Base-by-base conservation (phyloP, 2,797 vertebrate genomes). In the Malacoctenus gilli region DNA sequence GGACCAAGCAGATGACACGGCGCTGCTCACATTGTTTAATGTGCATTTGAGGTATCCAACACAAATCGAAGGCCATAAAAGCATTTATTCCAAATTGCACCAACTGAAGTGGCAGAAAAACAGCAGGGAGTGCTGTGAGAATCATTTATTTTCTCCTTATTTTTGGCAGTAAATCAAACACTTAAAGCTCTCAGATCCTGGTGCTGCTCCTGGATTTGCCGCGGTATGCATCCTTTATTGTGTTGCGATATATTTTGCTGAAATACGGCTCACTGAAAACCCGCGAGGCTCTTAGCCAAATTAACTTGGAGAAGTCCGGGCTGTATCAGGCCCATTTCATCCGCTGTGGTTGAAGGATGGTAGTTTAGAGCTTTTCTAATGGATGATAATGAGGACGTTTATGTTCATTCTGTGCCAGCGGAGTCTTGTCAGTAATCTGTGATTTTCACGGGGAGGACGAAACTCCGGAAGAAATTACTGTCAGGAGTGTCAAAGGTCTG, bases 371-470 rank as follows among this genome's bases (percentile, higher is more conserved):
- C 38, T 39, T 67, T 77, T n/a, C 6, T 68, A 76, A 78, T 70
- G 34, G 57, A 57, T 69, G 59, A 71, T 68, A 75, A 71, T 70
- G 31, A 37, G 32, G 13, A 69, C 65, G 73, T 77, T 74, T 59
- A 58, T 62, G 47, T 25, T 62, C 9, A 59, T 28, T 23, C 31
- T 38, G 36, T 59, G 37, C 55, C 51, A 54, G 12, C 19, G 32
- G 19, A 54, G 47, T 38, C 14, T 20, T 37, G 49, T 31, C 43
- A 42, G 38, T 40, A 34, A 48, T 44, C 5, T 59, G 44, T 56
- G 49, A 20, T 36, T 32, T 32, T 38, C 5, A 5, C 37, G 54
- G 52, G 34, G 31, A 28, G 25, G 25, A 28, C 20, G 22, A 46
- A 60, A 18, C 43, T 10, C 46, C 66, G 32, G 22, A 41, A 60